Evolutionary conservation across 1,140 invertebrate genomes (phyloP).

Genomic region (Coptotermes formosanus): DNA sequence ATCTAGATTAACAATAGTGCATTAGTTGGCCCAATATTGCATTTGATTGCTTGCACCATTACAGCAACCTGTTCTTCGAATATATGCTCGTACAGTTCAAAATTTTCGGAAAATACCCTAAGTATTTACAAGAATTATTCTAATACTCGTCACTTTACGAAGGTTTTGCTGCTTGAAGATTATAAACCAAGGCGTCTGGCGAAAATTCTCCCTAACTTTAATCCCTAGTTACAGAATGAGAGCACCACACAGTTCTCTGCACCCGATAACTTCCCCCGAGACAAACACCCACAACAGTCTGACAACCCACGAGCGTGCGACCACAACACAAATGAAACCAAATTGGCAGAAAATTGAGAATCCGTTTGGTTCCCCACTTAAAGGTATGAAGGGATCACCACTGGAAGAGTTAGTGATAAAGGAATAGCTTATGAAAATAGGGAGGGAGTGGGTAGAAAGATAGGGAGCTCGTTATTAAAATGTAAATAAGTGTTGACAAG

Average conservation of each 20-base stretch:
- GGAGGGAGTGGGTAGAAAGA: background rate
- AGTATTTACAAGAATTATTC: too few relatives aligned
- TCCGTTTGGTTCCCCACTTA: slow-evolving; percentile 20
- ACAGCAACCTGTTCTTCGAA: too few relatives aligned
- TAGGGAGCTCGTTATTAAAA: slow-evolving; percentile 24
- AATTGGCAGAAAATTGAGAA: slow-evolving; percentile 34
- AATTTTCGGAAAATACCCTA: too few relatives aligned
- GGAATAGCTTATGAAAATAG: background rate
- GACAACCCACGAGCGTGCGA: background rate
- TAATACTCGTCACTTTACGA: background rate
- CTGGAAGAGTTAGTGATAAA: background rate
- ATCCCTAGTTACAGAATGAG: background rate
- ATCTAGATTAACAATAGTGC: too few relatives aligned
- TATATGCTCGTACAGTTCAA: too few relatives aligned
- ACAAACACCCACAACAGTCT: background rate
- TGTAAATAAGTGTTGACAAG: slow-evolving; percentile 32
- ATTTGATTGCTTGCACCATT: too few relatives aligned
- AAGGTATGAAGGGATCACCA: background rate
- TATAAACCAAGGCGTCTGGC: background rate
- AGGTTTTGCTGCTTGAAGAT: background rate
- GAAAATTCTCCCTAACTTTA: background rate
- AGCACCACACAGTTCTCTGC: background rate
- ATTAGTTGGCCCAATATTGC: too few relatives aligned
- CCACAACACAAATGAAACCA: slow-evolving; percentile 32
- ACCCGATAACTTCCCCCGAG: background rate